Evolutionary conservation across 2,113 vertebrate species (phyloP), one percentile per base, ranked within the genome.

Genomic region (Mionectes macconnelli): DNA sequence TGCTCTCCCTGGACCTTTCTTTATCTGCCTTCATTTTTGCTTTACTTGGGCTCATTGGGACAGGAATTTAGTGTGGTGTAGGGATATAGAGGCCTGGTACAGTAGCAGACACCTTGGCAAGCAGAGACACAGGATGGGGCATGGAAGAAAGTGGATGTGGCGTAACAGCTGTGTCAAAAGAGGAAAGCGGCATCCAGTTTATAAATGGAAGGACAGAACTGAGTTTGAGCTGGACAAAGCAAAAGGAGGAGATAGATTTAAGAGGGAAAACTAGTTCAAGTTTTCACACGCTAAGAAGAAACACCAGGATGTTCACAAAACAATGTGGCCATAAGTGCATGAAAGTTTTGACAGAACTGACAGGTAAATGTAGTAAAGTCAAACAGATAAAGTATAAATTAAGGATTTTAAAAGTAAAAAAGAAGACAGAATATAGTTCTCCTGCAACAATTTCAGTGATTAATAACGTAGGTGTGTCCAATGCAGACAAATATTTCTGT

Each of bases 301-400:
- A 44, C 0, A 3, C 21, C 4, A 74, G 6, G 24, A 67, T 33
- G 7, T 15, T 49, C 18, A 69, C 1, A 0, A 27, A 79, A 70
- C 7, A 56, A 20, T 9, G 7, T 25, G 3, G 27, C 28, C 19
- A 35, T 17, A 81, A 47, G 80, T 7, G 5, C 24, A 45, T 6
- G 4, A 2, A 72, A 39, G 17, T 72, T 79, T 8, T 53, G 27
- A 75, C 33, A 52, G 3, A 69, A 21, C 5, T 80, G 55, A 63
- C 8, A 31, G 22, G 20, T 40, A 79, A 45, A 67, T 21, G 11
- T 8, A 69, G 14, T 14, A 7, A 85, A 77, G 31, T 39, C 17
- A 78, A 81, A 42, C 8, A 78, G 20, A 67, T 42, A 22, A 74
- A 89, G 3, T 21, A 30, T 4, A 25, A 73, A 21, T 30, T 33